phyloP scores from a whole-genome alignment of 2,888 invertebrate species.

The Drosophila paramelanica region DNA sequence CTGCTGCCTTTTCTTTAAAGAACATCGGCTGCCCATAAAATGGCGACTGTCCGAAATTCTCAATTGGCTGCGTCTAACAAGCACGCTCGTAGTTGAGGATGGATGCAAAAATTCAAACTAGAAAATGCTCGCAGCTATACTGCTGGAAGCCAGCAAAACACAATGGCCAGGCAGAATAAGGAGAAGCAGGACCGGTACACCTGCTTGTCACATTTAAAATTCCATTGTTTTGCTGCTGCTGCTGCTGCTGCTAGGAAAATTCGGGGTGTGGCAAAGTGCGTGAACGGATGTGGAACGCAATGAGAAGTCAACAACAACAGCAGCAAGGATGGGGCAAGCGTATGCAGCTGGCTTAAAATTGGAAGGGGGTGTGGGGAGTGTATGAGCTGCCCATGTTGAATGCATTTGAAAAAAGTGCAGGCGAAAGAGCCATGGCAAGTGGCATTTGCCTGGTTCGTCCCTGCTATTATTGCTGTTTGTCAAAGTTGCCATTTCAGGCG shows the following conservation, averaged over 20 bases:
- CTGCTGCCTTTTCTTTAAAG: not conserved
- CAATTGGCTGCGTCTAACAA: not conserved
- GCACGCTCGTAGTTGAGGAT: not conserved
- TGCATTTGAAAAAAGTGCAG: conserved; percentile 35
- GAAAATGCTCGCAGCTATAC: conserved; percentile 3
- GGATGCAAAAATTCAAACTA: not conserved
- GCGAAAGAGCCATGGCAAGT: conserved; percentile 4
- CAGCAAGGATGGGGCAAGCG: not conserved
- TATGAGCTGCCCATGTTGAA: conserved; percentile 49
- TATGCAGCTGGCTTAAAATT: too few species aligned
- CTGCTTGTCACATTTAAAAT: conserved; percentile 72
- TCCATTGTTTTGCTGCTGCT: conserved; percentile 61
- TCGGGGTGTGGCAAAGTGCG: conserved; percentile 47
- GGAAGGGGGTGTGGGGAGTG: not conserved
- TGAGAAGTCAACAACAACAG: conserved; percentile 48
- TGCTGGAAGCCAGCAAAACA: conserved; percentile 18
- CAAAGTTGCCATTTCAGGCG: conserved; percentile 79
- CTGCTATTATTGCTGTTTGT: conserved; percentile 70
- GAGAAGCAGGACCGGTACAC: conserved; percentile 30
- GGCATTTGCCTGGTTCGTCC: conserved; percentile 40
- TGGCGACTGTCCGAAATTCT: not conserved
- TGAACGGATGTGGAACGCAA: conserved; percentile 29
- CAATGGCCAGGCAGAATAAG: conserved; percentile 5
- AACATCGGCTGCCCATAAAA: not conserved
- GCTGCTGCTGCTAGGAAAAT: conserved; percentile 30